phyloP scores from a whole-genome alignment of 2,113 vertebrate species.

The Hippocampus abdominalis region DNA sequence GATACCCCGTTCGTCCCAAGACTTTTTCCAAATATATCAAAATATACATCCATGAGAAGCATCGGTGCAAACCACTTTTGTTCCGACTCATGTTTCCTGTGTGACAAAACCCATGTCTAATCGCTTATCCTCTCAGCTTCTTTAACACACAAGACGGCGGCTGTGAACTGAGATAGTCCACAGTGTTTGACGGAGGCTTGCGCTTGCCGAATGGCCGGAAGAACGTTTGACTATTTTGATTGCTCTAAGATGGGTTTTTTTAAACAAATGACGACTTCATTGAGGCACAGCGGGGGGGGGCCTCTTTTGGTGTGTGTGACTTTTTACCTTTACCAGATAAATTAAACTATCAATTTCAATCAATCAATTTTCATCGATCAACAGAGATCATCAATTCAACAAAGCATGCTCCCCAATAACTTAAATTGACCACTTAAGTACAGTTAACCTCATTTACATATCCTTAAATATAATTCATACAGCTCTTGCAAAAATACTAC shows the following conservation, averaged over 20 bases:
- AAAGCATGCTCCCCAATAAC: slow-evolving; percentile 59
- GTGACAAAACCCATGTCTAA: slow-evolving; percentile 13
- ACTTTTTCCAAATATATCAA: slow-evolving; percentile 60
- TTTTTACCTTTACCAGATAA: background rate
- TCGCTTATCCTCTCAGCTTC: background rate
- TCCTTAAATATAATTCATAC: slow-evolving; percentile 66
- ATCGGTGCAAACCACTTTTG: slow-evolving; percentile 51
- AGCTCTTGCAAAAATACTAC: slow-evolving; percentile 56
- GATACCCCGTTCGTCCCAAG: slow-evolving; percentile 18
- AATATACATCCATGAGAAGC: slow-evolving; percentile 70
- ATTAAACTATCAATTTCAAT: slow-evolving; percentile 49
- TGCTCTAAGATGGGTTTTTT: background rate
- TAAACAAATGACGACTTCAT: background rate
- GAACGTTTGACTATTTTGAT: too few relatives aligned
- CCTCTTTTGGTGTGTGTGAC: background rate
- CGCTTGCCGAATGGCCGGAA: too few relatives aligned
- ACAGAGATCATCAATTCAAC: slow-evolving; percentile 56
- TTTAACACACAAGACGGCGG: background rate
- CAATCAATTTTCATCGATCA: slow-evolving; percentile 44
- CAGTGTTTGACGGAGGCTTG: too few relatives aligned
- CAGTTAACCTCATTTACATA: slow-evolving; percentile 14
- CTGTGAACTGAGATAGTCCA: background rate
- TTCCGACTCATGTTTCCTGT: slow-evolving; percentile 34
- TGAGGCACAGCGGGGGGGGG: background rate
- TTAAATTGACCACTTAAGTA: slow-evolving; percentile 63